These are phyloP conservation scores for Penelope pileata DNA, from an alignment of 2,113 vertebrate genomes.

Conservation along the genomic window DNA sequence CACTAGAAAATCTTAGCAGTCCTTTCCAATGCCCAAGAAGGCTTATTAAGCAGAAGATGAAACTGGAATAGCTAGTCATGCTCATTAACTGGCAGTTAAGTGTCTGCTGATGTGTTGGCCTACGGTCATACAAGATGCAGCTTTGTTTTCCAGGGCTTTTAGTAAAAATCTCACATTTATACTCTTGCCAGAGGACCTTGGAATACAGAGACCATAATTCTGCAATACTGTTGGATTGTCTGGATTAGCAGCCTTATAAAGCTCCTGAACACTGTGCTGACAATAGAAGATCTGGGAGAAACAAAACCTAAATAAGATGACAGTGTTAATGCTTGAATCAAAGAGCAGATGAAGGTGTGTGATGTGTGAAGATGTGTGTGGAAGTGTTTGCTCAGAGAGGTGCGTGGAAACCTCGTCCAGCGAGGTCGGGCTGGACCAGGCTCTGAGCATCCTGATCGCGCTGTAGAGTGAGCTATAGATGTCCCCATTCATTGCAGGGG, in stretches of 20 bases:
- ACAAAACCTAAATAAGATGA: not conserved
- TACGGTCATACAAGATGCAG: not conserved
- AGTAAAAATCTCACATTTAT: not conserved
- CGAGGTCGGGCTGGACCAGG: too few relatives aligned
- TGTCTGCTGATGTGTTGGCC: not conserved
- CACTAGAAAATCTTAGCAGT: not conserved
- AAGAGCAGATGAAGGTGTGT: not conserved
- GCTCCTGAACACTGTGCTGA: not conserved
- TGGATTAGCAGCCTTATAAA: not conserved
- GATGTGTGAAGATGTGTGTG: too few relatives aligned
- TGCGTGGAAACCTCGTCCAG: too few relatives aligned
- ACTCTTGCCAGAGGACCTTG: not conserved
- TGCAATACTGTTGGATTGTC: not conserved
- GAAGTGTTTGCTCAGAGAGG: too few relatives aligned
- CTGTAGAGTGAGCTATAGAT: too few relatives aligned
- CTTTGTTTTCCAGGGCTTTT: not conserved
- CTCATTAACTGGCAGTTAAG: not conserved
- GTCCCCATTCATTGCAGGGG: too few relatives aligned
- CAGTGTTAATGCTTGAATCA: not conserved
- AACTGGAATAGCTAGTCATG: not conserved
- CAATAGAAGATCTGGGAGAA: not conserved
- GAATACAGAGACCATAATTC: not conserved
- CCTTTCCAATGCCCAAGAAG: not conserved
- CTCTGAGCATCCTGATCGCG: too few relatives aligned
- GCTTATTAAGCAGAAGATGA: not conserved